phyloP scores from a whole-genome alignment of 2,797 vertebrate species.

The Enteromius fasciolatus region DNA sequence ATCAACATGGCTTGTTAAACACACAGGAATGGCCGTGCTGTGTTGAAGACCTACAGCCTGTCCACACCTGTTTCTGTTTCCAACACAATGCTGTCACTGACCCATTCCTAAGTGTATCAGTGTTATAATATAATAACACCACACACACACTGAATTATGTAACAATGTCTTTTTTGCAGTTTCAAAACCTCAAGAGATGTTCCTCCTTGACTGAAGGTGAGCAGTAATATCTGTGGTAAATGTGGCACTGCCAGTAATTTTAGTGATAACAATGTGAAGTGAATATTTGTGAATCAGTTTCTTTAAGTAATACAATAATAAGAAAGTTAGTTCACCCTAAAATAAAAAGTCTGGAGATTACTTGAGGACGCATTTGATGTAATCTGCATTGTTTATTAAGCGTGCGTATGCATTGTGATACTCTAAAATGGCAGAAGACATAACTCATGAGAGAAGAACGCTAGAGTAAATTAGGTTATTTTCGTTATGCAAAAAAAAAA shows the following conservation, averaged over 20 bases:
- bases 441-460: too few relatives aligned
- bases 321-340: too few relatives aligned
- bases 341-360: too few relatives aligned
- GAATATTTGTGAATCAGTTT: too few relatives aligned
- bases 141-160: conserved; percentile 42
- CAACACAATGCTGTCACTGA: conserved; percentile 24
- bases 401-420: too few relatives aligned
- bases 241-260: not conserved
- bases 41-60: conserved; percentile 38
- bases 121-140: conserved; percentile 3
- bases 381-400: too few relatives aligned
- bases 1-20: conserved; percentile 51
- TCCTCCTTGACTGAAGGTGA: not conserved
- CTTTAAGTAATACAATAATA: not conserved
- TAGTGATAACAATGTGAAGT: not conserved
- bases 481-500: too few relatives aligned
- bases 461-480: too few relatives aligned
- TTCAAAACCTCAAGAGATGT: not conserved
- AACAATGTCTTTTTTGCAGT: conserved; percentile 28
- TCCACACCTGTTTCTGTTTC: conserved; percentile 59
- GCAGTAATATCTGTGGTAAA: not conserved
- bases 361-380: too few relatives aligned
- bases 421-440: too few relatives aligned
- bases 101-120: conserved; percentile 2
- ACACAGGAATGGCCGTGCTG: conserved; percentile 58